Base-by-base conservation (phyloP, 2,797 vertebrate genomes). In the Brotula barbata region DNA sequence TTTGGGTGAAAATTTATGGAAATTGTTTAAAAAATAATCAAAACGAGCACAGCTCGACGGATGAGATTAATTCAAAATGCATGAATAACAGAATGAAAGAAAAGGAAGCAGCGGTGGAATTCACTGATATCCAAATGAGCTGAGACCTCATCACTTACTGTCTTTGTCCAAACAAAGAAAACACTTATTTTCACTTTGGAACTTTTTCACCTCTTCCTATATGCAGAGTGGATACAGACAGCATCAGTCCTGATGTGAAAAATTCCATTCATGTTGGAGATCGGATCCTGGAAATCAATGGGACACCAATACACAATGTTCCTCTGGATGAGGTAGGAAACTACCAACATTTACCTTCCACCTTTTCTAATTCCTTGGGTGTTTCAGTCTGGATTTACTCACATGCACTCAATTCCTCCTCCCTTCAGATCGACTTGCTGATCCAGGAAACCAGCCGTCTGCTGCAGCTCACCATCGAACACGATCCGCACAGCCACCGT, bases 241-340 rank as follows among this genome's bases (percentile, higher is more conserved):
- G 93, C 88, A 95, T 98, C 85, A 98, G 96, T 72, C 96, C 97
- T 0, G 96, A 97, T 66, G 93, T 99, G 85, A 98, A 96, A 88
- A 96, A 94, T 81, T 93, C 96, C 65, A 98, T 99, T 87, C 97
- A 99, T 0, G 90, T 98, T 0, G 96, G 96, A 1, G 97, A 99
- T 75, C 90, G 93, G 62, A 96, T 99, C 85, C 90, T 99, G 42
- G 97, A 99, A 83, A 99, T 99, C 85, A 99, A 99, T 0, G 96
- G 96, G 63, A 98, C 96, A 0, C 97, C 97, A 11, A 95, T 99
- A 8, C 90, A 93, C 64, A 95, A 96, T 0, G 95, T 99, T 54
- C 95, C 97, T 0, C 81, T 97, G 70, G 96, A 98, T 0, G 96
- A 99, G 94, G 97, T 99, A 87, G 36, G 64, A n/a, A n/a, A n/a